A percentile compares a stretch with the other conserved stretches of the same genome.
Conservation (phyloP, 2,113 vertebrate genomes). For the Bagarius yarrelli region DNA sequence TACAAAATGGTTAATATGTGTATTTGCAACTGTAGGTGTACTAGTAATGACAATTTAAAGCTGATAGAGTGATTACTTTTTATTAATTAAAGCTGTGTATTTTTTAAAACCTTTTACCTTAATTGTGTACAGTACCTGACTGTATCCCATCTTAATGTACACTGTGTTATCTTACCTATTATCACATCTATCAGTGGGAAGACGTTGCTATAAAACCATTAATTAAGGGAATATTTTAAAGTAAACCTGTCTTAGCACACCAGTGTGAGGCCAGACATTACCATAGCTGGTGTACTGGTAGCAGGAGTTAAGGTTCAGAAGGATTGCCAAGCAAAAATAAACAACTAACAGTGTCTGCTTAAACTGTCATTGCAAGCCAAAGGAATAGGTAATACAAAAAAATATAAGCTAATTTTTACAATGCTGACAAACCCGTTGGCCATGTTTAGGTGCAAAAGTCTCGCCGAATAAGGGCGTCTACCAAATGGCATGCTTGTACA, state of each 20-base stretch:
- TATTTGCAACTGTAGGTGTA: background rate
- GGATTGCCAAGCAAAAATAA: background rate
- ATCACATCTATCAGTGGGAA: background rate
- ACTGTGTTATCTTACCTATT: background rate
- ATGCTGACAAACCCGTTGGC: background rate
- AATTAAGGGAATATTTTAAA: background rate
- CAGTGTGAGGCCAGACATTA: background rate
- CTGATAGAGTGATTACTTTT: background rate
- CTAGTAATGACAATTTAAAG: background rate
- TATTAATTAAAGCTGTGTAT: background rate
- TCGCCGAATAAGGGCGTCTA: too few relatives aligned
- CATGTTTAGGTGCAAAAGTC: background rate
- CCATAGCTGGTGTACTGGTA: background rate
- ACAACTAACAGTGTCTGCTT: background rate
- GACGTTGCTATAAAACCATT: background rate
- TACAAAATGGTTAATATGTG: background rate
- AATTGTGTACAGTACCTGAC: background rate
- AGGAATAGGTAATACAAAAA: background rate
- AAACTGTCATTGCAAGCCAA: background rate
- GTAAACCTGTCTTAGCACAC: background rate
- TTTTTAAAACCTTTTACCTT: background rate
- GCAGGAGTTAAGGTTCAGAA: background rate
- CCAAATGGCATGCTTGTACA: too few relatives aligned
- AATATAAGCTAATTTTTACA: background rate
- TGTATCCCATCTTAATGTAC: background rate